Evolutionary conservation across 2,888 invertebrate genomes (phyloP).

Genomic region (Hesperia comma): DNA sequence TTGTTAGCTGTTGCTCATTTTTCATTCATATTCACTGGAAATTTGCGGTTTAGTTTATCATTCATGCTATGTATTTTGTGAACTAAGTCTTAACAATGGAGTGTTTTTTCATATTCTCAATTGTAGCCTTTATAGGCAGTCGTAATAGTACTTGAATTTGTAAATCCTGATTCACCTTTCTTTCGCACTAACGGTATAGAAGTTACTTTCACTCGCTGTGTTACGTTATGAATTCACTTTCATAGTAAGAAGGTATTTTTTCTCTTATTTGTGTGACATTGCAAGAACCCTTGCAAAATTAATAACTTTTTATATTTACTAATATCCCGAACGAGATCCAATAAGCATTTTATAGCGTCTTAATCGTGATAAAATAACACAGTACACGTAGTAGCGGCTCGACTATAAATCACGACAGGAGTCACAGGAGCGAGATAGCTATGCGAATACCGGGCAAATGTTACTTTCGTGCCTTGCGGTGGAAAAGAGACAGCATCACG

Average conservation of each 20-base stretch:
- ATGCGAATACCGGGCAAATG: slow-evolving; percentile 35
- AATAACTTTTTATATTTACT: slow-evolving; percentile 14
- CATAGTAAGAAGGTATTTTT: no score
- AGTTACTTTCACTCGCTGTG: not conserved
- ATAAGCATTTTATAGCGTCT: slow-evolving; percentile 68
- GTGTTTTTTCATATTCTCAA: not conserved
- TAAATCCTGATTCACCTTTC: no score
- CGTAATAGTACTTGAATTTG: no score
- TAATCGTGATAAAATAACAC: slow-evolving; percentile 70
- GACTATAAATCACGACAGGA: slow-evolving; percentile 69
- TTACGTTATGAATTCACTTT: no score
- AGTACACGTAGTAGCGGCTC: slow-evolving; percentile 66
- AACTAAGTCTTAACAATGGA: not conserved
- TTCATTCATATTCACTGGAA: slow-evolving; percentile 9
- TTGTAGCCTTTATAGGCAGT: not conserved
- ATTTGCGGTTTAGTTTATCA: slow-evolving; percentile 1
- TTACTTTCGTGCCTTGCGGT: slow-evolving; percentile 29
- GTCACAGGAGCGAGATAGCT: slow-evolving; percentile 56
- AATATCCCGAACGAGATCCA: slow-evolving; percentile 27
- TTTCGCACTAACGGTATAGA: not conserved
- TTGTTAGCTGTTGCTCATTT: slow-evolving; percentile 13
- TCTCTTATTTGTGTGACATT: not conserved
- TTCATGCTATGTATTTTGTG: slow-evolving; percentile 3
- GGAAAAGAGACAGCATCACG: slow-evolving; percentile 42
- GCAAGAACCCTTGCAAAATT: slow-evolving; percentile 7